Percentiles rank a stretch among this genome's conserved stretches.
These are phyloP conservation scores for Melanocharis versteri DNA, from an alignment of 2,113 vertebrate species.

Conservation along the genomic window DNA sequence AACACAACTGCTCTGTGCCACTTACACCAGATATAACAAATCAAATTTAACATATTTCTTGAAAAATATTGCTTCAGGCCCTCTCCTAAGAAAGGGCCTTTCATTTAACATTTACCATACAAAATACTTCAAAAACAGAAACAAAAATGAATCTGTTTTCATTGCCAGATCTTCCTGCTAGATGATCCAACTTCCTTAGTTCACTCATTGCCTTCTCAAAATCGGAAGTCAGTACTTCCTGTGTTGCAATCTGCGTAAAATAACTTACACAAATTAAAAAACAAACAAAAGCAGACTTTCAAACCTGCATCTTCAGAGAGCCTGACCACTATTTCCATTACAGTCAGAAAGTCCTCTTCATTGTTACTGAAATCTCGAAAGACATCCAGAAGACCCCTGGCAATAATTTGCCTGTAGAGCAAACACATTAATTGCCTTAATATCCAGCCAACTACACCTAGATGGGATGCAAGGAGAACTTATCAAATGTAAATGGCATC, in stretches of 20 bases:
- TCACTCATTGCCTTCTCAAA: not conserved
- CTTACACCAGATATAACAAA: not conserved
- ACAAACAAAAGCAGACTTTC: not conserved
- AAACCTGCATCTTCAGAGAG: constrained; percentile 92
- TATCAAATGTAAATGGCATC: not conserved
- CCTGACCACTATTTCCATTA: constrained; percentile 85
- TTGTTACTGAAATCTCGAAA: constrained; percentile 86
- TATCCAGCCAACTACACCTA: not conserved
- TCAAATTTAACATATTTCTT: not conserved
- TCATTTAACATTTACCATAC: not conserved
- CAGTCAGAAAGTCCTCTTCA: constrained; percentile 86
- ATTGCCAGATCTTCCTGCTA: not conserved
- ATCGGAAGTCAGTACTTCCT: not conserved
- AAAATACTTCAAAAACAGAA: not conserved
- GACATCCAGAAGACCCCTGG: constrained; percentile 84
- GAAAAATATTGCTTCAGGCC: not conserved
- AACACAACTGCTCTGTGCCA: not conserved
- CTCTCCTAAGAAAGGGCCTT: not conserved
- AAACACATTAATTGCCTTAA: not conserved
- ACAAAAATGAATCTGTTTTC: not conserved
- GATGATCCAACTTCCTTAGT: not conserved
- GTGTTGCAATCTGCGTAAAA: not conserved
- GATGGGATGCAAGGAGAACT: not conserved
- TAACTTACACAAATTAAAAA: not conserved
- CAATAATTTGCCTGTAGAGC: constrained; percentile 82